These are phyloP conservation scores for Drosophila meridionalis DNA, from an alignment of 2,888 invertebrate species.

Conservation along the genomic window DNA sequence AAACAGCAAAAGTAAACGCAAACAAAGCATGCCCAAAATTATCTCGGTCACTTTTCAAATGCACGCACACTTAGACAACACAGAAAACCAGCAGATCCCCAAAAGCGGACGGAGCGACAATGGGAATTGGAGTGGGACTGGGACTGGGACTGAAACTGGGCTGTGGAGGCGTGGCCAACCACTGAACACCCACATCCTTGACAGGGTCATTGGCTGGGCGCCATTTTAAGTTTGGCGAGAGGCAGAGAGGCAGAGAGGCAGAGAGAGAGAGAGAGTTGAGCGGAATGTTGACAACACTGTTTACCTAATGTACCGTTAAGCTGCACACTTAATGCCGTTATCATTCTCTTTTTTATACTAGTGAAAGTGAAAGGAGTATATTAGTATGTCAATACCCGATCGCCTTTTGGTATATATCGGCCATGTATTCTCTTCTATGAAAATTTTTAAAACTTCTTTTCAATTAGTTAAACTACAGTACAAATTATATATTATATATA, in stretches of 20 bases:
- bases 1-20: slow-evolving; percentile 65
- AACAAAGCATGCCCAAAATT: slow-evolving; percentile 76
- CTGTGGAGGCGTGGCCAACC: background rate
- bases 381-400: background rate
- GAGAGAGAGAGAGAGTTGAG: background rate
- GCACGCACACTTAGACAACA: slow-evolving; percentile 63
- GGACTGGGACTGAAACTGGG: background rate
- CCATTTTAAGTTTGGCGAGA: slow-evolving; percentile 54
- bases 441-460: too few species aligned
- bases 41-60: slow-evolving; percentile 77
- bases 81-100: slow-evolving; percentile 19
- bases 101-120: background rate
- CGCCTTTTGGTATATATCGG: background rate
- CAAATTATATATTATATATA: too few species aligned
- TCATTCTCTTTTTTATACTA: slow-evolving; percentile 34
- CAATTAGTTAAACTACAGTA: too few species aligned
- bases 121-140: background rate
- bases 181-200: slow-evolving; percentile 37
- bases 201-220: slow-evolving; percentile 65
- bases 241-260: background rate
- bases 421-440: background rate
- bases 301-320: slow-evolving; percentile 80
- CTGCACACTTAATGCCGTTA: slow-evolving; percentile 70
- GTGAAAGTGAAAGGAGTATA: background rate
- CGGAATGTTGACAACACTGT: slow-evolving; percentile 68